These are phyloP conservation scores for Oxygymnocypris stewartii DNA, from an alignment of 2,113 vertebrate species.

Conservation along the genomic window DNA sequence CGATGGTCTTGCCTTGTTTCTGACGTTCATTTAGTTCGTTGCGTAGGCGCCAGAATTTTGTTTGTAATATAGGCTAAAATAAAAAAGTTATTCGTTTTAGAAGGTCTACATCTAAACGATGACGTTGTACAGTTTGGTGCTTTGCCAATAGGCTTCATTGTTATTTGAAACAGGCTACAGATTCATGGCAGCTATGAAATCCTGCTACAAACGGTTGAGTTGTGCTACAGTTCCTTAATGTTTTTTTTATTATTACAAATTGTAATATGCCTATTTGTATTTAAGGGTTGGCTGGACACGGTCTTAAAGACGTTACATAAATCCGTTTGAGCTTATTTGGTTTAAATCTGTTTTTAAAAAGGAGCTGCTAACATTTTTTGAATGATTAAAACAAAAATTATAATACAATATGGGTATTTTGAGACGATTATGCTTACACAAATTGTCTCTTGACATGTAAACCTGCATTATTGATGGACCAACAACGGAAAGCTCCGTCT, in stretches of 20 bases:
- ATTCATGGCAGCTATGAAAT: not conserved
- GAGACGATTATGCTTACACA: not conserved
- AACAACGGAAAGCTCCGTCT: not conserved
- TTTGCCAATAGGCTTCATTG: not conserved
- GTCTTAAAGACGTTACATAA: not conserved
- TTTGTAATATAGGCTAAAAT: not conserved
- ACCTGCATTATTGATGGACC: not conserved
- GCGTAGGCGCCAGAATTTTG: too few relatives aligned
- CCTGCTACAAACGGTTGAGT: not conserved
- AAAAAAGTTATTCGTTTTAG: not conserved
- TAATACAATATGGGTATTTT: not conserved
- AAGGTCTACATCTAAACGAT: not conserved
- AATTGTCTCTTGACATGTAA: not conserved
- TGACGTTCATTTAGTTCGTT: not conserved
- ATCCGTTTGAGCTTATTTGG: not conserved
- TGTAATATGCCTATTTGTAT: not conserved
- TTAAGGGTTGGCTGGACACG: not conserved
- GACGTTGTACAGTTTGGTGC: not conserved
- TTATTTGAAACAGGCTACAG: not conserved
- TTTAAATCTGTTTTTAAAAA: not conserved
- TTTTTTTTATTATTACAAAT: too few relatives aligned
- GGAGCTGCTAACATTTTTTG: not conserved
- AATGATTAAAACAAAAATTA: not conserved
- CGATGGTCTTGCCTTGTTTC: not conserved
- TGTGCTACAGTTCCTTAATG: too few relatives aligned